Conservation (phyloP, 1,140 invertebrate genomes). For the Bombus difficillimus region DNA sequence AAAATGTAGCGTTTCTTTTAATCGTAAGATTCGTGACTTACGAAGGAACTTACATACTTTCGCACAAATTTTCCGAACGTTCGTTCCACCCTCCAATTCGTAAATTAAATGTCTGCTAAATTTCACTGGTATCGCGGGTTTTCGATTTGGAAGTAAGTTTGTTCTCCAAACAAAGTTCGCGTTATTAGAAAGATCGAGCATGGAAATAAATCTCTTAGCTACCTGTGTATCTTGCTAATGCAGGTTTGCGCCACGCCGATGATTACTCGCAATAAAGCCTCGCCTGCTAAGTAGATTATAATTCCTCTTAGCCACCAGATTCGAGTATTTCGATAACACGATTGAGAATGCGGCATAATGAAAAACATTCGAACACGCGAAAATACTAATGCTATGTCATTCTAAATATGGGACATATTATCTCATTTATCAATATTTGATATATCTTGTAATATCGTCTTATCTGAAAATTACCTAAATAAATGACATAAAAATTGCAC, state of each 20-base stretch:
- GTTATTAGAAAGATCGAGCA: background rate
- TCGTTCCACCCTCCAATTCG: too few relatives aligned
- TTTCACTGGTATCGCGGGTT: too few relatives aligned
- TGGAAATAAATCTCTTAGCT: background rate
- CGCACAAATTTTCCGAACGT: too few relatives aligned
- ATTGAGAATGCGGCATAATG: background rate
- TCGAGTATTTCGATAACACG: background rate
- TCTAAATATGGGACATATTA: background rate
- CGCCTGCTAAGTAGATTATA: background rate
- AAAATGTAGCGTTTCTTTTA: too few relatives aligned
- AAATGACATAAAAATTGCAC: too few relatives aligned
- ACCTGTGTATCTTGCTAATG: background rate
- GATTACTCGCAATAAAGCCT: background rate
- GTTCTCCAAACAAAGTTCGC: background rate
- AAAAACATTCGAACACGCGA: background rate
- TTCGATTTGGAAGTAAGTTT: background rate
- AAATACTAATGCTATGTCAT: too few relatives aligned
- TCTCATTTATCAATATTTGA: background rate
- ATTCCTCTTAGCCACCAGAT: background rate
- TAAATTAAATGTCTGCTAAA: too few relatives aligned
- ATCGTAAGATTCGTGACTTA: too few relatives aligned
- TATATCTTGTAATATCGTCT: background rate
- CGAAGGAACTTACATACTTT: too few relatives aligned
- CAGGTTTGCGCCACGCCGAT: too few relatives aligned
- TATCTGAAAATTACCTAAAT: background rate